Percentiles rank a stretch among this genome's conserved stretches.
phyloP scores from a whole-genome alignment of 2,888 invertebrate species.

The Thymelicus acteon region DNA sequence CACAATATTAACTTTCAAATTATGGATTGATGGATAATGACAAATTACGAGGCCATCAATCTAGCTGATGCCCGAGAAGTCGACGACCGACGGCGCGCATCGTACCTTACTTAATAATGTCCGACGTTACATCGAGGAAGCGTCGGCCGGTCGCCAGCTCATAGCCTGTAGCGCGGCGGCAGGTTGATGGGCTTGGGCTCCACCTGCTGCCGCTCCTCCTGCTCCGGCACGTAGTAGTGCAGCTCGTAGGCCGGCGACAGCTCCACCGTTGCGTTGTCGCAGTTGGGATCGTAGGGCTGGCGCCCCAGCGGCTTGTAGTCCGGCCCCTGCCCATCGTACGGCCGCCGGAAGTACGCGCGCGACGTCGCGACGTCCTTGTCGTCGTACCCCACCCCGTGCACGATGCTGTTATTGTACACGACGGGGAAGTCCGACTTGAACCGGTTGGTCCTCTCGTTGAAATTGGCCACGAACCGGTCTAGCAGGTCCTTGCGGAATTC shows the following conservation, averaged over 20 bases:
- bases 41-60: neutral
- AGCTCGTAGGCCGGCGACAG: slow-evolving; percentile 75
- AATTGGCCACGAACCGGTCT: slow-evolving; percentile 68
- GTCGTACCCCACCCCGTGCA: slow-evolving; percentile 54
- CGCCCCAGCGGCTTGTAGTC: slow-evolving; percentile 9
- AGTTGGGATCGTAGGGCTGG: slow-evolving; percentile 57
- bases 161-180: slow-evolving; percentile 53
- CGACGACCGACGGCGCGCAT: too few relatives aligned
- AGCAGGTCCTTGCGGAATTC: slow-evolving; percentile 66
- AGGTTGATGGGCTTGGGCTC: slow-evolving; percentile 50
- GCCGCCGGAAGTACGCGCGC: slow-evolving; percentile 58
- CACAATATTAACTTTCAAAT: slow-evolving; percentile 10
- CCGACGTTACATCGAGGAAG: neutral
- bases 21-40: slow-evolving; percentile 1
- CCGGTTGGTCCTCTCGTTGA: slow-evolving; percentile 69
- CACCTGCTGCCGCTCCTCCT: slow-evolving; percentile 64
- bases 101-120: too few relatives aligned
- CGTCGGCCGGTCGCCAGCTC: slow-evolving; percentile 39
- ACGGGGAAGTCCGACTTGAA: slow-evolving; percentile 71
- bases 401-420: slow-evolving; percentile 69
- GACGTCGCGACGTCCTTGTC: slow-evolving; percentile 58
- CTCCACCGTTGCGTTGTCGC: slow-evolving; percentile 65
- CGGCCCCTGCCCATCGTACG: slow-evolving; percentile 34
- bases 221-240: slow-evolving; percentile 75
- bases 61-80: too few relatives aligned